phyloP scores from a whole-genome alignment of 2,888 invertebrate genomes.

The Polyploca ridens region DNA sequence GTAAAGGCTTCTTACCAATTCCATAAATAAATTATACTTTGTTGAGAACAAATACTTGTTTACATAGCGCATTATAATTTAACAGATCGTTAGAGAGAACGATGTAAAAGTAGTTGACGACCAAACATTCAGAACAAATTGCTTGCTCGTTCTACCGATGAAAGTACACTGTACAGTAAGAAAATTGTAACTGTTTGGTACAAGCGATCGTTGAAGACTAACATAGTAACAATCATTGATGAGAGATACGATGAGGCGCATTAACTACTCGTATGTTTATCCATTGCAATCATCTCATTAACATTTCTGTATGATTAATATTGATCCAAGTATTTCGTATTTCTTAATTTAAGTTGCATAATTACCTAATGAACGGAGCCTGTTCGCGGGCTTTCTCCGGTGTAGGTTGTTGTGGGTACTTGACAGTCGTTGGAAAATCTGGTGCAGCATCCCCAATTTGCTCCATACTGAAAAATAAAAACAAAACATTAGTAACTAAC shows the following conservation, averaged over 20 bases:
- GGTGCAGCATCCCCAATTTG: constrained; percentile 53
- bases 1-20: constrained; percentile 5
- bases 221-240: constrained; percentile 30
- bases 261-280: no score
- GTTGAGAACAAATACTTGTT: background rate
- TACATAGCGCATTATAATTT: constrained; percentile 40
- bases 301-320: background rate
- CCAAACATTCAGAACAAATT: constrained; percentile 67
- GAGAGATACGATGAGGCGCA: background rate
- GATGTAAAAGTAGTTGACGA: constrained; percentile 48
- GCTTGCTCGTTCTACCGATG: constrained; percentile 68
- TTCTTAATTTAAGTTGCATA: constrained; percentile 6
- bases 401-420: constrained; percentile 42
- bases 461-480: constrained; percentile 64
- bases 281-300: no score
- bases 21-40: background rate
- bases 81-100: constrained; percentile 65
- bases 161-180: constrained; percentile 59
- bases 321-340: background rate
- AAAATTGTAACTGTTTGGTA: constrained; percentile 52
- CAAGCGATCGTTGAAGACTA: constrained; percentile 43
- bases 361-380: constrained; percentile 50
- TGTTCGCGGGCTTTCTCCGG: constrained; percentile 51
- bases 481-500: constrained; percentile 15
- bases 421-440: constrained; percentile 49